Conservation (phyloP, 2,797 vertebrate genomes). For the Cygnus olor region DNA sequence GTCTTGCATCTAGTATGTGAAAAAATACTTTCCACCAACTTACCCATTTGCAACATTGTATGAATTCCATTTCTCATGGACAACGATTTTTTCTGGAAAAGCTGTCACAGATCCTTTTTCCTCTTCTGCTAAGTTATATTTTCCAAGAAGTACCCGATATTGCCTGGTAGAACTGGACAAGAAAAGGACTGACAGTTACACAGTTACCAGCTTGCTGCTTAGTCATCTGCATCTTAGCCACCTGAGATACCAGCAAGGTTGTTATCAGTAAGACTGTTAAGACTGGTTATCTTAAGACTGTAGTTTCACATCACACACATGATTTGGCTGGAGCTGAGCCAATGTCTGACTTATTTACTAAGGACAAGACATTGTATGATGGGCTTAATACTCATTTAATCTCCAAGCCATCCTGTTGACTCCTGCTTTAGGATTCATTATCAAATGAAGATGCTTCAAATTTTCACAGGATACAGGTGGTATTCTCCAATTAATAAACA, state of each 20-base stretch:
- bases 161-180: conserved; percentile 68
- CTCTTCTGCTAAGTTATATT: conserved; percentile 77
- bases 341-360: background rate
- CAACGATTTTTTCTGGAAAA: conserved; percentile 76
- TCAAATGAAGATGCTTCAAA: background rate
- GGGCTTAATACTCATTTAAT: background rate
- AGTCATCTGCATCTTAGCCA: background rate
- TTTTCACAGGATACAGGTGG: background rate
- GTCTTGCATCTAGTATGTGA: background rate
- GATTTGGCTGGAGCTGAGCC: background rate
- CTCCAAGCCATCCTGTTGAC: background rate
- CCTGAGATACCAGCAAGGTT: background rate
- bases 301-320: background rate
- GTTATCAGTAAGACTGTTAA: too few relatives aligned
- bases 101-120: conserved; percentile 75
- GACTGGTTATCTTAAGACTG: background rate
- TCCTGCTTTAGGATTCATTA: background rate
- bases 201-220: background rate
- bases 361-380: background rate
- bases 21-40: background rate
- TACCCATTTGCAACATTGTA: conserved; percentile 54
- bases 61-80: conserved; percentile 83
- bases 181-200: background rate
- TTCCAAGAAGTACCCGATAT: conserved; percentile 86
- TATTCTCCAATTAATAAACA: background rate